A percentile compares a stretch with the other conserved stretches of the same genome.
These are phyloP conservation scores for Pterobdella sp. DNA, from an alignment of 2,888 invertebrate species.

Conservation along the genomic window DNA sequence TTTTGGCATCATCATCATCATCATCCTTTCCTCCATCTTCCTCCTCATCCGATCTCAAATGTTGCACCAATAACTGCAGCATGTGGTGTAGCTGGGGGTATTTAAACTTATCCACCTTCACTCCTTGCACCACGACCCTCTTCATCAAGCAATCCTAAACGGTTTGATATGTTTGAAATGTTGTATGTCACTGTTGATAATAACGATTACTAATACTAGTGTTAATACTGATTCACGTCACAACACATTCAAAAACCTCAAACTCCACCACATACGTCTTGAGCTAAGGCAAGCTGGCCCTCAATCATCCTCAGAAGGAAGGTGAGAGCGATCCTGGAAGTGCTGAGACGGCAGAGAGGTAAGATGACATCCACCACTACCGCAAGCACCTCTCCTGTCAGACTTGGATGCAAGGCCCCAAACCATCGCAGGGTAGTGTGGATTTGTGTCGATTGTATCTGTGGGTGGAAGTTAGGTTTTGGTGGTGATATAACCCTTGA, in stretches of 20 bases:
- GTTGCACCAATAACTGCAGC: neutral
- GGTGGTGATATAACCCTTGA: neutral
- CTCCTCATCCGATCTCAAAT: neutral
- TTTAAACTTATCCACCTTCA: neutral
- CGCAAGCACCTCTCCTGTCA: neutral
- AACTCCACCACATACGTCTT: neutral
- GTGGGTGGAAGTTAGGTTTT: neutral
- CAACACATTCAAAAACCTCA: no score
- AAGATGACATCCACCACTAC: neutral
- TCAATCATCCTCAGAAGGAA: neutral
- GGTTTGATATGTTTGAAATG: no score
- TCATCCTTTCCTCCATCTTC: neutral
- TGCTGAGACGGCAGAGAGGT: neutral
- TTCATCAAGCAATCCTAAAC: neutral
- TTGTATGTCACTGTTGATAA: no score
- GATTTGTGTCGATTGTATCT: neutral
- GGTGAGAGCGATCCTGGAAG: neutral
- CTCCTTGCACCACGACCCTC: neutral
- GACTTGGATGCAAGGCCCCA: neutral
- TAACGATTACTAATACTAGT: no score
- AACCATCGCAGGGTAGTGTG: neutral
- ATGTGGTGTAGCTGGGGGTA: neutral
- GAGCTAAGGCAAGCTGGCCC: neutral
- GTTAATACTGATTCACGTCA: no score
- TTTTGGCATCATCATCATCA: neutral